These are phyloP conservation scores for Sinosuthora webbiana DNA, from an alignment of 2,113 vertebrate species.

Conservation along the genomic window DNA sequence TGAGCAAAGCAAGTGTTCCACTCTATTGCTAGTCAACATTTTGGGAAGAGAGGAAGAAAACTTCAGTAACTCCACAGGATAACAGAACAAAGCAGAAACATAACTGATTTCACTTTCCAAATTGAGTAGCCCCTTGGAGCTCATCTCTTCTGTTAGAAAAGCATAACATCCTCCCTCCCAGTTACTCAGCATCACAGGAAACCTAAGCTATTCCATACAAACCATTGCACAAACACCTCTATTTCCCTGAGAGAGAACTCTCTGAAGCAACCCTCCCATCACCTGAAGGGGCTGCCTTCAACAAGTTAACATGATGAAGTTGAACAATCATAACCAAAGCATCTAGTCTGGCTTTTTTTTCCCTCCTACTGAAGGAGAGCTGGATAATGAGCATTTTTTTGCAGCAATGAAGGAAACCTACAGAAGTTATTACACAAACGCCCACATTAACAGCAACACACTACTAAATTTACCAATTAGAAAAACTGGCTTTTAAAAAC, in stretches of 20 bases:
- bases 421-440: conserved; percentile 19
- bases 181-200: neutral
- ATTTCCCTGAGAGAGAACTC: neutral
- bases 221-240: neutral
- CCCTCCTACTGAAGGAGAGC: neutral
- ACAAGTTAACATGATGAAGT: neutral
- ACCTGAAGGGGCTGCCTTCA: neutral
- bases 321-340: neutral
- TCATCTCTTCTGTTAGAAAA: neutral
- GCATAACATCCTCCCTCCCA: neutral
- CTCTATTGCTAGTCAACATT: neutral
- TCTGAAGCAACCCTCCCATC: neutral
- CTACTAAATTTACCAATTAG: neutral
- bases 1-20: neutral
- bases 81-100: neutral
- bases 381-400: neutral
- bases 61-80: neutral
- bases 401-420: neutral
- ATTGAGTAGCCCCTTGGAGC: neutral
- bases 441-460: neutral
- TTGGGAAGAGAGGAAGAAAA: neutral
- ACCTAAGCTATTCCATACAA: neutral
- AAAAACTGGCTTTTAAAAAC: neutral
- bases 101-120: neutral
- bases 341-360: neutral